Base-by-base conservation (phyloP, 2,113 vertebrate genomes). In the Todiramphus saurophagus region DNA sequence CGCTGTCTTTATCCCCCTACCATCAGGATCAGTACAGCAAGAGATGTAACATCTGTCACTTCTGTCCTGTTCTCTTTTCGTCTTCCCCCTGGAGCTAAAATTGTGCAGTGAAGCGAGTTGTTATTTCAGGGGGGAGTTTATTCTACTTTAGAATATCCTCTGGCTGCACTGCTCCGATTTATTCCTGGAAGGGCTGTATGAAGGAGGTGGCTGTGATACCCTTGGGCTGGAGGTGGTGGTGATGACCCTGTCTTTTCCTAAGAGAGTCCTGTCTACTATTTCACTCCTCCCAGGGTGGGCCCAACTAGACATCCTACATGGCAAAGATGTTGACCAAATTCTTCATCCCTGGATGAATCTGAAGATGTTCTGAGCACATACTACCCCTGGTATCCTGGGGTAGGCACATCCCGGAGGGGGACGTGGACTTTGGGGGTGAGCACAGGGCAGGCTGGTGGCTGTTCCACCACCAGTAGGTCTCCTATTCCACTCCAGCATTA, bases 371-470 rank as follows among this genome's bases (percentile, higher is more conserved):
- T 35, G 86, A 90, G 53, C 7, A 3, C 5, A 4, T 13, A 1
- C 13, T 39, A n/a, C 33, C 41, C 5, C 1, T 0, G 46, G 14
- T 25, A 27, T 14, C 13, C 50, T 16, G 30, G 28, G 33, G 7
- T 8, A 27, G 73, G 44, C 33, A 9, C 16, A 16, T 33, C 37
- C 46, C 0, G 0, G 23, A 60, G 59, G 7, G 13, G 69, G 3
- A 59, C 13, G 0, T 0, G 13, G 63, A 19, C n/a, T 58, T 31
- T 9, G 56, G 53, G 27, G 6, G 8, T 16, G 25, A 51, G 25
- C 35, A 41, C 24, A 6, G 43, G 67, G 41, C 69, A 60, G 27
- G 21, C 77, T 50, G 68, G 77, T 46, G 50, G n/a, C 43, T 43
- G 43, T 43, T 43, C 43, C 43, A 43, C 43, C 43, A 43, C 43